Conservation (phyloP, 2,797 vertebrate species). For the Melanotaenia boesemani region DNA sequence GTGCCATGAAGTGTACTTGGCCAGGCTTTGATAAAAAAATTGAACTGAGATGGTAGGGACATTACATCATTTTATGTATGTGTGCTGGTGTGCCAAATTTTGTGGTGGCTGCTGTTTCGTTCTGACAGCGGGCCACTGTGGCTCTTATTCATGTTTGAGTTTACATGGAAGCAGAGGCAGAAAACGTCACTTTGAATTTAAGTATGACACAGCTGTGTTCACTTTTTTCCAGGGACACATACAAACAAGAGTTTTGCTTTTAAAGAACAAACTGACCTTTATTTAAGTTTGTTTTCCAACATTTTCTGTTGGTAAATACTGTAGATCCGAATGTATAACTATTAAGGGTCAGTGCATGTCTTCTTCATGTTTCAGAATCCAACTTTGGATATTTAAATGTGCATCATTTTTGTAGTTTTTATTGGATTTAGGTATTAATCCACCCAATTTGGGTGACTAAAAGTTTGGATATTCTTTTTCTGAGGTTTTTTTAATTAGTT, state of each 20-base stretch:
- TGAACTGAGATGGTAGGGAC: not conserved
- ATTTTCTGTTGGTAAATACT: not conserved
- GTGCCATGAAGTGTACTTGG: not conserved
- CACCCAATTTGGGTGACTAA: not conserved
- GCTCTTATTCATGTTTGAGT: slow-evolving; percentile 5
- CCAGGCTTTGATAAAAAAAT: not conserved
- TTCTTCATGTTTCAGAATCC: not conserved
- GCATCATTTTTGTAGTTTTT: not conserved
- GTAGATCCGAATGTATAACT: not conserved
- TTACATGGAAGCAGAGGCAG: slow-evolving; percentile 19
- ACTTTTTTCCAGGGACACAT: not conserved
- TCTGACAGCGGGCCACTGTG: not conserved
- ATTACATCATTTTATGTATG: not conserved
- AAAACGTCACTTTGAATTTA: slow-evolving; percentile 28
- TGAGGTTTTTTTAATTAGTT: no score
- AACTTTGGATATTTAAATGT: not conserved
- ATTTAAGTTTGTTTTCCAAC: not conserved
- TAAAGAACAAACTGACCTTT: slow-evolving; percentile 20
- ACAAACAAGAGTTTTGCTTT: slow-evolving; percentile 4
- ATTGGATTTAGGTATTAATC: not conserved
- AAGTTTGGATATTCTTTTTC: not conserved
- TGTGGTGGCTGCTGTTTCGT: slow-evolving; percentile 16
- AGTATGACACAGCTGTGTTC: not conserved
- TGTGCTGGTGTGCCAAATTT: not conserved
- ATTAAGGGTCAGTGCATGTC: not conserved